These are phyloP conservation scores for Mnemiopsis leidyi DNA, from an alignment of 37 sponge, comb jelly and placozoan species.

Conservation along the genomic window DNA sequence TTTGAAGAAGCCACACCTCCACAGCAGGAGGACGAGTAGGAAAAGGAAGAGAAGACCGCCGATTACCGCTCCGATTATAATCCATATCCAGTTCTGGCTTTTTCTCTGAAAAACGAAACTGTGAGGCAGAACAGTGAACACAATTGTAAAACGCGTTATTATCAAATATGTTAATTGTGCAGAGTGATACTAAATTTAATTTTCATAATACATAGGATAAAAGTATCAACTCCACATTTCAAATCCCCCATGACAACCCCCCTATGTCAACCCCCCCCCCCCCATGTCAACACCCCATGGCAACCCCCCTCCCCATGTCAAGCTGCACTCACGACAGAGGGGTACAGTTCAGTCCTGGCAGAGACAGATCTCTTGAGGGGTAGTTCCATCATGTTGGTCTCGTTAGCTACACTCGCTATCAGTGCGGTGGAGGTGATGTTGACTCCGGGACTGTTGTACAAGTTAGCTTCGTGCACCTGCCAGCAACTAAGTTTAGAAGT, in stretches of 20 bases:
- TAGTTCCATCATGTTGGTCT: not conserved
- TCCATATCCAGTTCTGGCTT: not conserved
- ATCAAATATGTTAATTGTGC: not conserved
- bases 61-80: conserved; percentile 23
- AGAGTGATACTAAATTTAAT: not conserved
- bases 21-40: conserved; percentile 1
- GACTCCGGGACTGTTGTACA: conserved; percentile 25
- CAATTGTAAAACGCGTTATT: too few species aligned
- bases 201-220: too few species aligned
- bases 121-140: not conserved
- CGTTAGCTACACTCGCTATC: not conserved
- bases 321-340: conserved; percentile 20
- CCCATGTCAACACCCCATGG: too few species aligned
- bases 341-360: conserved; percentile 9
- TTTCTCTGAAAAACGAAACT: not conserved
- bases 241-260: too few species aligned
- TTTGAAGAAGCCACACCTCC: conserved; percentile 64
- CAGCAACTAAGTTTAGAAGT: not conserved
- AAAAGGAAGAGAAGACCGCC: conserved; percentile 33
- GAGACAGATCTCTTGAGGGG: not conserved
- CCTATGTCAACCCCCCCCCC: too few species aligned
- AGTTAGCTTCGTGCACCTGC: conserved; percentile 48
- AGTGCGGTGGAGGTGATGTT: not conserved
- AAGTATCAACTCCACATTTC: too few species aligned
- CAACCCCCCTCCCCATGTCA: too few species aligned